Percentiles rank a stretch among this genome's conserved stretches.
phyloP scores from a whole-genome alignment of 2,113 vertebrate species.

The Sapajus apella region DNA sequence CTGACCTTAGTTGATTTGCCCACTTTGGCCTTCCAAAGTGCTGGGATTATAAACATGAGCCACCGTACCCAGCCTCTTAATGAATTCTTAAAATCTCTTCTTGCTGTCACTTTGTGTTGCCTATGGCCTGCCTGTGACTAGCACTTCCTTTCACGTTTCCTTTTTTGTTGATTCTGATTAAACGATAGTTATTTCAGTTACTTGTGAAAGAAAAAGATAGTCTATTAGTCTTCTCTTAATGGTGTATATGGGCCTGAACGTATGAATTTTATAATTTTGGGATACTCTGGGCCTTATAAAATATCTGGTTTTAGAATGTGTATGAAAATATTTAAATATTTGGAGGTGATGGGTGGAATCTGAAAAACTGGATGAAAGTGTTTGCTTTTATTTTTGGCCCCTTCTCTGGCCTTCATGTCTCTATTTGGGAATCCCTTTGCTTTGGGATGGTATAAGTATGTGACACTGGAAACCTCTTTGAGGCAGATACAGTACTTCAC shows the following conservation, averaged over 20 bases:
- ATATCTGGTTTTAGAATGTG: background rate
- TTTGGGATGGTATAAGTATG: background rate
- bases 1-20: too few relatives aligned
- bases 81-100: background rate
- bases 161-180: conserved; percentile 17
- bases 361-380: background rate
- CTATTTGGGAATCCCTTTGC: background rate
- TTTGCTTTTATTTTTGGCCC: background rate
- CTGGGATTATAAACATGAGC: too few relatives aligned
- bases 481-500: background rate
- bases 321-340: background rate
- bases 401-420: background rate
- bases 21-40: too few relatives aligned
- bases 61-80: too few relatives aligned
- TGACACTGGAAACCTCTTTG: background rate
- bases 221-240: background rate
- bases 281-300: background rate
- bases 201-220: background rate
- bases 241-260: background rate
- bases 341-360: background rate
- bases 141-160: background rate
- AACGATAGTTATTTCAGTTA: background rate
- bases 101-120: background rate
- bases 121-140: background rate
- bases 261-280: conserved; percentile 13